Evolutionary conservation across 1,140 invertebrate species (phyloP).

Genomic region (Holcopasites calliopsidis): DNA sequence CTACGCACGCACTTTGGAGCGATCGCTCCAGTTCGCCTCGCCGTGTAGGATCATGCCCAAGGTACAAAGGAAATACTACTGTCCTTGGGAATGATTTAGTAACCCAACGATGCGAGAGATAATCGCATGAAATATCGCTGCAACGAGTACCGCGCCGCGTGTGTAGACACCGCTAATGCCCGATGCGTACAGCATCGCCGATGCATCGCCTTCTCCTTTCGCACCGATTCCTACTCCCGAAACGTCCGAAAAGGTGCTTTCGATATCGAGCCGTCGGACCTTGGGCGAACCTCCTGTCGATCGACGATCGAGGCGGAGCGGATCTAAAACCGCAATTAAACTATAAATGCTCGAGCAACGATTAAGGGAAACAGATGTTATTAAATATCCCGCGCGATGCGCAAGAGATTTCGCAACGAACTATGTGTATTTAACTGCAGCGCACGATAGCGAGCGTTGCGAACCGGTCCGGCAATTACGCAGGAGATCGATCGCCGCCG

Average conservation of each 20-base stretch:
- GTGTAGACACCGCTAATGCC: constrained; percentile 17
- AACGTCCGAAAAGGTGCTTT: constrained; percentile 28
- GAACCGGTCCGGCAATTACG: constrained; percentile 60
- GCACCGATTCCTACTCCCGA: too few relatives aligned
- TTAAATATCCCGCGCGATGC: constrained; percentile 18
- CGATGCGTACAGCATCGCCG: constrained; percentile 46
- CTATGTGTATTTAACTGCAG: constrained; percentile 44
- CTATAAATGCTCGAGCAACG: background rate
- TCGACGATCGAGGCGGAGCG: background rate
- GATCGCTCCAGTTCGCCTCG: constrained; percentile 42
- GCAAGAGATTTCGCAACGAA: constrained; percentile 21
- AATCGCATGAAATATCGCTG: constrained; percentile 61
- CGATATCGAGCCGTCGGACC: background rate
- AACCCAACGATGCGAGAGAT: constrained; percentile 54
- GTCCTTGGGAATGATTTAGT: constrained; percentile 54
- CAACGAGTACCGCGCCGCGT: constrained; percentile 33
- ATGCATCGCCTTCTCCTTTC: constrained; percentile 35
- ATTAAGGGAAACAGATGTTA: constrained; percentile 35
- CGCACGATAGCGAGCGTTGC: constrained; percentile 40
- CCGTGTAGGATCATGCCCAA: constrained; percentile 32
- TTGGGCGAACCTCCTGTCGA: background rate
- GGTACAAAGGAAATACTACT: constrained; percentile 32
- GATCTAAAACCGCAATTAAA: background rate
- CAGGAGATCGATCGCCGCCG: constrained; percentile 54
- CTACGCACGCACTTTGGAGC: background rate